Conservation (phyloP, 2,888 invertebrate genomes). For the Carpatolechia fugitivella region DNA sequence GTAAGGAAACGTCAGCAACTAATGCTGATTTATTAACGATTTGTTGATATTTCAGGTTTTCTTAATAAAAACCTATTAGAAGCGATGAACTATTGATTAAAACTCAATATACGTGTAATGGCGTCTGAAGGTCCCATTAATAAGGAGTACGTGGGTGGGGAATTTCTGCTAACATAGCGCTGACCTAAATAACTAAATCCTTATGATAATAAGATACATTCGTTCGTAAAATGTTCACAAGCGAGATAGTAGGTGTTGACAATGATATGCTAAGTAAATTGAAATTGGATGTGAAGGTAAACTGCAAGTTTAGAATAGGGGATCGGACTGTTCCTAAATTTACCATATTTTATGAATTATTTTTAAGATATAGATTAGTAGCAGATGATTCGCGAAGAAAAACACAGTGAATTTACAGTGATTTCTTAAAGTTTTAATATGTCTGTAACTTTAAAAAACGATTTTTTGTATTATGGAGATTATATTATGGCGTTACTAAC, state of each 20-base stretch:
- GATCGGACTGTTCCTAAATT: too few relatives aligned
- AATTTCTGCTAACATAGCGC: constrained; percentile 41
- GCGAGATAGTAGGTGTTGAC: background rate
- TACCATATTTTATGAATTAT: too few relatives aligned
- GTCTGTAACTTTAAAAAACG: too few relatives aligned
- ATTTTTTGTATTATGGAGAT: too few relatives aligned
- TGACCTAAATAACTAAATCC: constrained; percentile 57
- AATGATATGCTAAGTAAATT: background rate
- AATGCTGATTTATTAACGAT: too few relatives aligned
- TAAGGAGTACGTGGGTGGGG: constrained; percentile 48
- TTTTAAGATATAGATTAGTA: too few relatives aligned
- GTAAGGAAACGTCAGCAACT: too few relatives aligned
- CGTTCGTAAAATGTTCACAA: constrained; percentile 1
- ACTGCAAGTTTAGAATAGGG: background rate
- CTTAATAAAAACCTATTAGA: background rate
- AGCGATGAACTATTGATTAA: background rate
- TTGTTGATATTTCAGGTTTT: background rate
- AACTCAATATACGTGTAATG: constrained; percentile 14
- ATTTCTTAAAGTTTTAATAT: too few relatives aligned
- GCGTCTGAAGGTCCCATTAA: constrained; percentile 38
- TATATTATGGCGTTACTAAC: too few relatives aligned
- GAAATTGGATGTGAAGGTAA: background rate
- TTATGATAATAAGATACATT: constrained; percentile 41
- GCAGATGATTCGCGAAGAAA: too few relatives aligned
- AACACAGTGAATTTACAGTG: too few relatives aligned